These are phyloP conservation scores for Gopherus evgoodei DNA, from an alignment of 2,113 vertebrate species.

Conservation along the genomic window DNA sequence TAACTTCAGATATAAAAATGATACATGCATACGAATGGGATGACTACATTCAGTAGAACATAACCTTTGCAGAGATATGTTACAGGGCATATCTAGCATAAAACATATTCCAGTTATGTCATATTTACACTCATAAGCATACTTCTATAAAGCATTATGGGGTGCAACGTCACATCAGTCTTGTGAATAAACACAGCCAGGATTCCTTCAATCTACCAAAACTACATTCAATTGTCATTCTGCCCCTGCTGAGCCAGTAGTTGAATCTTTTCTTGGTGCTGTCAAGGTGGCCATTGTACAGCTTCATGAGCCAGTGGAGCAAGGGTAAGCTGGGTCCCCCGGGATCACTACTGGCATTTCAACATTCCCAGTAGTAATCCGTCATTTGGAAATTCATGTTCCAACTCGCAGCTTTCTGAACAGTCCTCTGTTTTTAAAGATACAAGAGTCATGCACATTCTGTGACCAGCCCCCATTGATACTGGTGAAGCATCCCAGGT, in stretches of 20 bases:
- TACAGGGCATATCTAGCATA: too few relatives aligned
- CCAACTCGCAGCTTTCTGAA: neutral
- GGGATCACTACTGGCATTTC: neutral
- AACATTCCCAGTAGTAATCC: neutral
- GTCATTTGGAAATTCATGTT: neutral
- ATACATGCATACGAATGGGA: too few relatives aligned
- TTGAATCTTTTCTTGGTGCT: too few relatives aligned
- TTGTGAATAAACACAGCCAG: too few relatives aligned
- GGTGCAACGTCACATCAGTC: too few relatives aligned
- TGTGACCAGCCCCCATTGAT: neutral
- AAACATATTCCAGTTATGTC: too few relatives aligned
- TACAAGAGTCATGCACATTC: neutral
- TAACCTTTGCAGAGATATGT: too few relatives aligned
- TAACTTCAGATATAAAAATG: too few relatives aligned
- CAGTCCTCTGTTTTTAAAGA: neutral
- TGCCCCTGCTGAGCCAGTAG: neutral
- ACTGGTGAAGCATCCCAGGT: neutral
- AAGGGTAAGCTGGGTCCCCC: neutral
- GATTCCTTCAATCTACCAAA: neutral
- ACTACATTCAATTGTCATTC: neutral
- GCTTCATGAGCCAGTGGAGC: neutral
- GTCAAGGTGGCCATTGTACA: too few relatives aligned
- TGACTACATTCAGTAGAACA: too few relatives aligned
- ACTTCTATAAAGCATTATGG: too few relatives aligned
- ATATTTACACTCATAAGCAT: too few relatives aligned